Evolutionary conservation across 2,888 invertebrate species (phyloP), one percentile per base, ranked within the genome.

Genomic region (Dugesia japonica): DNA sequence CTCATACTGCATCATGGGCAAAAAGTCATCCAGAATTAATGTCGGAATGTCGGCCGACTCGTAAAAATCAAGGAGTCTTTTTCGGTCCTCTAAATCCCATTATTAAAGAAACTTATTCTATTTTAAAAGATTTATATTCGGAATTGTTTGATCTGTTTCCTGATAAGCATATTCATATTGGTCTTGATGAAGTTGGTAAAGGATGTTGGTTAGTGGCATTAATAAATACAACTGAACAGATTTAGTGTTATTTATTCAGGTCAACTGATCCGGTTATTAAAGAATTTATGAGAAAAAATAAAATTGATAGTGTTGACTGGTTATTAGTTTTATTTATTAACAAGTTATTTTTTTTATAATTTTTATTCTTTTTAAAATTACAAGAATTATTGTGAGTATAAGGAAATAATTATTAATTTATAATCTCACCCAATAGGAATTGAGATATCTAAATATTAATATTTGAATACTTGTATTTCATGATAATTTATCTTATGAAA

Each of bases 151-250:
- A 85, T 20, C 86, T 89, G 15, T 94, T 94, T 83, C 89, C 89
- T 0, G 92, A 92, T 80, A 85, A 88, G 78, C 92, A 90, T 82
- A 82, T 93, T n/a, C 94, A 94, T 84, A 84, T 94, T 0, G 94
- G 94, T 1, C 94, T 92, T 0, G 94, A 95, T 84, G 94, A 95
- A 86, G 92, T 93, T 0, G 88, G 88, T 26, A 20, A 4, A 26
- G 17, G n/a, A 74, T 74, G 56, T 82, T 93, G 92, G 92, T 90
- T 82, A 15, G 20, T 56, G 4, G 9, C 17, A 56, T 20, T 1
- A 56, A 23, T 23, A n/a, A 56, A n/a, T 56, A 4, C 4, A n/a
- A 20, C 17, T n/a, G 7, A 20, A 56, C n/a, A 4, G 17, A 13
- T 20, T 56, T 9, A 13, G 4, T 56, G 7, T 20, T 31, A 31